A percentile compares a stretch with the other conserved stretches of the same genome.
These are phyloP conservation scores for Heliocidaris tuberculata DNA, from an alignment of 35 echinoderm and acorn worm species.

Conservation along the genomic window DNA sequence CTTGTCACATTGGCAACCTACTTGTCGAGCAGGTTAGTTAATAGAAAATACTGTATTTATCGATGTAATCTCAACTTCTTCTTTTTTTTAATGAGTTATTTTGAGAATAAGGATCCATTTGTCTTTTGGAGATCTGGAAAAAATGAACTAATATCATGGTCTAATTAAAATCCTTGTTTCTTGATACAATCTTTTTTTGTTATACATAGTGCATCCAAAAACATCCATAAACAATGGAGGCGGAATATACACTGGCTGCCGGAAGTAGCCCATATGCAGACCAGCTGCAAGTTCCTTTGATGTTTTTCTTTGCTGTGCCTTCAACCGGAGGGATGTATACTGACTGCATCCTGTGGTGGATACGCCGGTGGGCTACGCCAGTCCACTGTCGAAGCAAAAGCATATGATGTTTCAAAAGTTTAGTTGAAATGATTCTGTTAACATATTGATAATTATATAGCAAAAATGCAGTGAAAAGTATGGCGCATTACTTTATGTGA, in stretches of 20 bases:
- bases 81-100: background rate
- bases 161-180: background rate
- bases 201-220: background rate
- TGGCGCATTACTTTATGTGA: background rate
- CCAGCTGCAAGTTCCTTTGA: no score
- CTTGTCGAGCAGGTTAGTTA: background rate
- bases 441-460: no score
- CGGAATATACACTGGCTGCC: no score
- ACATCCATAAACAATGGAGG: no score
- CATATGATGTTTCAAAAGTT: background rate
- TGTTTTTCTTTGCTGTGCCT: no score
- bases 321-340: no score
- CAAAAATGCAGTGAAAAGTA: background rate
- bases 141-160: background rate
- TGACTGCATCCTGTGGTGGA: no score
- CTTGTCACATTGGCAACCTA: background rate
- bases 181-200: background rate
- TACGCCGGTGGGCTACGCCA: no score
- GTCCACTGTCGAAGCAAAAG: background rate
- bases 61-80: background rate
- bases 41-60: no score
- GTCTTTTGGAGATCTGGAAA: background rate
- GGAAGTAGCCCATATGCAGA: no score
- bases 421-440: no score
- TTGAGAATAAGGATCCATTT: background rate